phyloP scores from a whole-genome alignment of 2,113 vertebrate genomes.

The Lampris incognitus region DNA sequence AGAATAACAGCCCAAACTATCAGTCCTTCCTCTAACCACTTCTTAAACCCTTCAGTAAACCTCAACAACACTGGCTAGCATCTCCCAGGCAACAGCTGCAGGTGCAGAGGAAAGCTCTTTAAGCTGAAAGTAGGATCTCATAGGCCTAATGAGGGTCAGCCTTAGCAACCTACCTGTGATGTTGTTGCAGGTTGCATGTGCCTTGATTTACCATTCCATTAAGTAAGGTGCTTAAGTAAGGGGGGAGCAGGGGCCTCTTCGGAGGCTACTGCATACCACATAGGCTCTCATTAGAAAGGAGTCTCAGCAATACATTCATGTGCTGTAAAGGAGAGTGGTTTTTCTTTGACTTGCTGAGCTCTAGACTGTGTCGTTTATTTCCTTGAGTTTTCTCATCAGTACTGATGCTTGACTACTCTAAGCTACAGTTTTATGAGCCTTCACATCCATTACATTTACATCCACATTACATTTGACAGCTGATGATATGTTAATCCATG shows the following conservation, averaged over 20 bases:
- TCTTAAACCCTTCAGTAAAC: no score
- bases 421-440: slow-evolving; percentile 85
- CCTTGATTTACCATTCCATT: slow-evolving; percentile 86
- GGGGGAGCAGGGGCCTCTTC: background rate
- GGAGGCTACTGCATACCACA: no score
- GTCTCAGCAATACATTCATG: no score
- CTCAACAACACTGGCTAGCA: slow-evolving; percentile 48
- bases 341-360: no score
- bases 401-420: slow-evolving; percentile 79
- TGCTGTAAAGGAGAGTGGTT: no score
- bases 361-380: no score
- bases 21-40: no score
- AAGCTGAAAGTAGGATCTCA: slow-evolving; percentile 87
- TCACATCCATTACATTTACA: slow-evolving; percentile 67
- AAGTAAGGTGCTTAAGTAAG: slow-evolving; percentile 84
- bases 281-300: no score
- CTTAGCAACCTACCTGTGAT: slow-evolving; percentile 92
- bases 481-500: slow-evolving; percentile 81
- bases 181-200: slow-evolving; percentile 88
- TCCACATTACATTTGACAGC: slow-evolving; percentile 57
- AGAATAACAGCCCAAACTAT: no score
- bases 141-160: slow-evolving; percentile 91
- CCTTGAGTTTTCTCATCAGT: slow-evolving; percentile 46
- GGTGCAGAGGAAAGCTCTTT: slow-evolving; percentile 83
- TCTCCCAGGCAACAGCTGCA: slow-evolving; percentile 86